Evolutionary conservation across 2,797 vertebrate species (phyloP).

Genomic region (Rhabdomys pumilio): DNA sequence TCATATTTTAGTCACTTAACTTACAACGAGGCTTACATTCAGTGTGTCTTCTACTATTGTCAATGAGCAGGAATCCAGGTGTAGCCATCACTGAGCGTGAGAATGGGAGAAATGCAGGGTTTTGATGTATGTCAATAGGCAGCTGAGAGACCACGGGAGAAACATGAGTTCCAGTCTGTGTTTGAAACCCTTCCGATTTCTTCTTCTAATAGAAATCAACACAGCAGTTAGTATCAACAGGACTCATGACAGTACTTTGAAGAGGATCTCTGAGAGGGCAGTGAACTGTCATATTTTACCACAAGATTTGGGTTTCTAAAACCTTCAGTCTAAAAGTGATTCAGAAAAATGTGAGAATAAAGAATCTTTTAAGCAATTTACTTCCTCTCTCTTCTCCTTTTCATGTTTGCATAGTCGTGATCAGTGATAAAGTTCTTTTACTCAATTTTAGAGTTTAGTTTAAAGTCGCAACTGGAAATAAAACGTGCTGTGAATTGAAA

Average conservation of each 20-base stretch:
- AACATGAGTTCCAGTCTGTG: neutral
- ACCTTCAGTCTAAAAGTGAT: neutral
- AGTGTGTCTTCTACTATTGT: neutral
- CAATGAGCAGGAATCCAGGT: neutral
- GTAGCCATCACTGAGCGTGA: fast-evolving
- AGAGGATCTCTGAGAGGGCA: neutral
- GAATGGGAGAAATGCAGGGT: too few relatives aligned
- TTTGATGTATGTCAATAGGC: neutral
- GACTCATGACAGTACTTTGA: neutral
- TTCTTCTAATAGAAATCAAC: neutral
- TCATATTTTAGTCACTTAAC: neutral
- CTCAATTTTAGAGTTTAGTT: neutral
- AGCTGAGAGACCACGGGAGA: neutral
- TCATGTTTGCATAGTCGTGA: neutral
- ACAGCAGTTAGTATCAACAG: neutral
- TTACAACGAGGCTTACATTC: neutral
- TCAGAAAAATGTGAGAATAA: neutral
- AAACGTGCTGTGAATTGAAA: neutral
- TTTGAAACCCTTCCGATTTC: neutral
- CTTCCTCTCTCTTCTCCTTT: constrained; percentile 17
- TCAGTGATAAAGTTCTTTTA: neutral
- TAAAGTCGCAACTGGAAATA: constrained; percentile 8
- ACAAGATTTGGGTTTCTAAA: constrained; percentile 12
- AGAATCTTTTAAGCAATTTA: neutral
- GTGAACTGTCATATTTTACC: neutral